A percentile compares a stretch with the other conserved stretches of the same genome.
Conservation (phyloP, 2,113 vertebrate species). For the Chloropsis hardwickii region DNA sequence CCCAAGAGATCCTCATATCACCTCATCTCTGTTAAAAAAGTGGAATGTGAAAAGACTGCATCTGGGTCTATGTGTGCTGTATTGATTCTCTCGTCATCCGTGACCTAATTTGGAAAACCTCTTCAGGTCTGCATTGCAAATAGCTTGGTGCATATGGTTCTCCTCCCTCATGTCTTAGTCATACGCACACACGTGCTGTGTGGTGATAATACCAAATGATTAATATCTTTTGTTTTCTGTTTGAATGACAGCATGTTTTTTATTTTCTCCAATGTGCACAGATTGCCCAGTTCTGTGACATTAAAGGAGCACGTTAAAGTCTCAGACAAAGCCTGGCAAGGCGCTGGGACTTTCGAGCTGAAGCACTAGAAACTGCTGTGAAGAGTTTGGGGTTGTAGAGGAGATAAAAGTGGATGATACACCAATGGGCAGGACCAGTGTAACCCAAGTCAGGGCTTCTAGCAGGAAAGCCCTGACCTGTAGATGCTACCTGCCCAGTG, state of each 20-base stretch:
- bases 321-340: neutral
- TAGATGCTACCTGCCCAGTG: neutral
- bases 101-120: conserved; percentile 9
- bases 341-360: neutral
- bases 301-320: neutral
- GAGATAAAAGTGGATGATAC: neutral
- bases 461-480: neutral
- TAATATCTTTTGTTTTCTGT: conserved; percentile 21
- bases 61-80: neutral
- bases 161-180: conserved; percentile 53
- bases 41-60: neutral
- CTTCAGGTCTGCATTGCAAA: neutral
- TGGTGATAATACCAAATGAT: conserved; percentile 34
- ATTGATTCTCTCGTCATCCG: neutral
- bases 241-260: neutral
- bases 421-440: neutral
- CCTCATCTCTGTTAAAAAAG: neutral
- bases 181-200: neutral
- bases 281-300: neutral
- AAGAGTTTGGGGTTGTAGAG: neutral
- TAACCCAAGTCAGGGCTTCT: neutral
- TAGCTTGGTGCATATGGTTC: conserved; percentile 25
- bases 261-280: neutral
- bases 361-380: neutral
- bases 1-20: neutral